These are phyloP conservation scores for Chesias legatella DNA, from an alignment of 2,888 invertebrate species.

Conservation along the genomic window DNA sequence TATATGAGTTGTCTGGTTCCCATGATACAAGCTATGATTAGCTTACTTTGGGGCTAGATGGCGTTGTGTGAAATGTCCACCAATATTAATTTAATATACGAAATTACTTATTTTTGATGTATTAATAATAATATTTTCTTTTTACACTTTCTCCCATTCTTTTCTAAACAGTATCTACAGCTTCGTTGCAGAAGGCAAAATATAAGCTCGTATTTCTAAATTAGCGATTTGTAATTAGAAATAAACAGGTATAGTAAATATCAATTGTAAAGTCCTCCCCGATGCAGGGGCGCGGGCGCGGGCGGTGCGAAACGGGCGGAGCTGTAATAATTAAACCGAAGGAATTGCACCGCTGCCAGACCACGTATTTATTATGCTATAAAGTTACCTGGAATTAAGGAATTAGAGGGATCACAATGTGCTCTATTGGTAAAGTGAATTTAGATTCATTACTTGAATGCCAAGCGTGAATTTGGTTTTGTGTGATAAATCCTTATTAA, in stretches of 20 bases:
- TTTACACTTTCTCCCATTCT: background rate
- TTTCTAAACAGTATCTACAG: too few species aligned
- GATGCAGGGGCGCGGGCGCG: constrained; percentile 18
- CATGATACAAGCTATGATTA: too few species aligned
- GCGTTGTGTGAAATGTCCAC: too few species aligned
- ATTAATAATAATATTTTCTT: too few species aligned
- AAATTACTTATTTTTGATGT: too few species aligned
- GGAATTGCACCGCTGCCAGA: constrained; percentile 25
- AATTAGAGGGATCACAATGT: constrained; percentile 23
- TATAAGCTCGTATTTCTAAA: constrained; percentile 12
- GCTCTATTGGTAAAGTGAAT: constrained; percentile 12
- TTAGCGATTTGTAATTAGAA: constrained; percentile 17
- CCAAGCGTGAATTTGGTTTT: too few species aligned
- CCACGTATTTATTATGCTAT: constrained; percentile 29
- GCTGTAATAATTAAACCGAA: constrained; percentile 29
- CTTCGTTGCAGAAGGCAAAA: too few species aligned
- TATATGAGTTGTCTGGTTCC: too few species aligned
- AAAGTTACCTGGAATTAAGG: constrained; percentile 27
- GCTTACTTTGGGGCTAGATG: too few species aligned
- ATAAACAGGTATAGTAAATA: constrained; percentile 24
- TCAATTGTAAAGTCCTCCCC: constrained; percentile 24
- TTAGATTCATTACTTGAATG: too few species aligned
- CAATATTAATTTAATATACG: too few species aligned
- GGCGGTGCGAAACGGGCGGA: constrained; percentile 16
- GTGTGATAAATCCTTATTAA: too few species aligned